A percentile compares a stretch with the other conserved stretches of the same genome.
phyloP scores from a whole-genome alignment of 2,113 vertebrate genomes.

The Onychorhynchus coronatus region DNA sequence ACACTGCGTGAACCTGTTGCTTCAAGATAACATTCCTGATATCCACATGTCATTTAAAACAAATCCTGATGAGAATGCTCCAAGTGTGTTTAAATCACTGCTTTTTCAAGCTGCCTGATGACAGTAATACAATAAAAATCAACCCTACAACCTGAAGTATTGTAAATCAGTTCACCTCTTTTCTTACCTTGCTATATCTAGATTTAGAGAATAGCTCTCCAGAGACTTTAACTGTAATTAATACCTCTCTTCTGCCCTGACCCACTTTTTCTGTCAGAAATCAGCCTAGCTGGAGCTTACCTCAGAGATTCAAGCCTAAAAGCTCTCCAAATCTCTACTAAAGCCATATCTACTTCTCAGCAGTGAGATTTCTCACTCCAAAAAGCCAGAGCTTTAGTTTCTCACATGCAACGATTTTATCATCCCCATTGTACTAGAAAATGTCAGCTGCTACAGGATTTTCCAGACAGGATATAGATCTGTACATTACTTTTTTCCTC shows the following conservation, averaged over 20 bases:
- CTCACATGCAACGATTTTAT: conserved; percentile 39
- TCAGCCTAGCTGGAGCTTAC: conserved; percentile 11
- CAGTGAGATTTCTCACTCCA: background rate
- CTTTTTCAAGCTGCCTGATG: background rate
- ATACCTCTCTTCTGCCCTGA: conserved; percentile 25
- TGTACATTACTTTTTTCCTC: background rate
- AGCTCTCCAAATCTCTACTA: conserved; percentile 57
- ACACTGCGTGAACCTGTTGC: background rate
- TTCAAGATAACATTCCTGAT: background rate
- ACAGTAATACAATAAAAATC: background rate
- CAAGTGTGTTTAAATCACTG: background rate
- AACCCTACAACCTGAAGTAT: background rate
- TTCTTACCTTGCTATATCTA: conserved; percentile 2
- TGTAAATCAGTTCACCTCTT: conserved; percentile 3
- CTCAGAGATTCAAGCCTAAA: conserved; percentile 43
- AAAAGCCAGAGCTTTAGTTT: conserved; percentile 24
- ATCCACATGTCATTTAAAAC: background rate
- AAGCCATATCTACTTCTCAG: conserved; percentile 27
- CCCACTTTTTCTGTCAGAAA: conserved; percentile 43
- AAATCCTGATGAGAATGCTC: background rate
- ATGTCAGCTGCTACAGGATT: background rate
- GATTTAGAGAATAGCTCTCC: conserved; percentile 28
- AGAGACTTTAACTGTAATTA: conserved; percentile 60
- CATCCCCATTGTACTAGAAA: background rate
- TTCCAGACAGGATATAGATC: background rate